Evolutionary conservation across 2,113 vertebrate genomes (phyloP).

Genomic region (Forbesichthys agassizii): DNA sequence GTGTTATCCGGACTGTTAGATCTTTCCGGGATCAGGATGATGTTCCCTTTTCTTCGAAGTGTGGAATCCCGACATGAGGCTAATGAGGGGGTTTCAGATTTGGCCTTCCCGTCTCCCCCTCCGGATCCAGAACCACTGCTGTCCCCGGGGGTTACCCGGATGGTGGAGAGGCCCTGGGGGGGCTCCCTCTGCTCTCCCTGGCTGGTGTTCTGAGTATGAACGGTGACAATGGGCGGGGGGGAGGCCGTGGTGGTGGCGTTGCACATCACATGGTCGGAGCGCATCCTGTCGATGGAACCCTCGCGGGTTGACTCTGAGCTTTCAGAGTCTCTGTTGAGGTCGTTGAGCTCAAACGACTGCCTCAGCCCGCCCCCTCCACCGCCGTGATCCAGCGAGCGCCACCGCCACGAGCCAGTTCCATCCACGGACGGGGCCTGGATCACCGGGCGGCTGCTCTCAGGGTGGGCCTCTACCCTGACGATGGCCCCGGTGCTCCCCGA

Average conservation of each 20-base stretch:
- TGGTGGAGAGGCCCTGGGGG: slow-evolving; percentile 85
- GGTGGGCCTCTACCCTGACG: slow-evolving; percentile 93
- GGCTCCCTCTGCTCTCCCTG: slow-evolving; percentile 61
- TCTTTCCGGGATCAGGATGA: slow-evolving; percentile 94
- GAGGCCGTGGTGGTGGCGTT: slow-evolving; percentile 55
- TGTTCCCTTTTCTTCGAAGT: slow-evolving; percentile 88
- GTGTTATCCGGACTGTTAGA: slow-evolving; percentile 92
- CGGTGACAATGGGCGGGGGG: slow-evolving; percentile 60
- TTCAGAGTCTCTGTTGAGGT: slow-evolving; percentile 92
- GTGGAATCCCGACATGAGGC: slow-evolving; percentile 92
- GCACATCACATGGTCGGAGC: slow-evolving; percentile 75
- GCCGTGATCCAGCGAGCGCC: slow-evolving; percentile 89
- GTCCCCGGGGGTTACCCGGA: slow-evolving; percentile 92
- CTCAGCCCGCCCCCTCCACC: slow-evolving; percentile 75
- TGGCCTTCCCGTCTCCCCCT: slow-evolving; percentile 60
- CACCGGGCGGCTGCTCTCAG: slow-evolving; percentile 86
- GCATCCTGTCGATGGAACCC: slow-evolving; percentile 86
- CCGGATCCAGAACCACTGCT: slow-evolving; percentile 67
- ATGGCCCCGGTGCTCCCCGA: slow-evolving; percentile 78
- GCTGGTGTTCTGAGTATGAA: slow-evolving; percentile 55
- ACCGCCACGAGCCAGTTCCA: slow-evolving; percentile 93
- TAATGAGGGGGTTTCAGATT: slow-evolving; percentile 83
- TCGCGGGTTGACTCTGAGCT: slow-evolving; percentile 88
- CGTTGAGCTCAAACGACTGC: slow-evolving; percentile 92
- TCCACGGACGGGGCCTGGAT: slow-evolving; percentile 90